Percentiles rank a stretch among this genome's conserved stretches.
Conservation (phyloP, 2,113 vertebrate genomes). For the Tychaedon coryphoeus region DNA sequence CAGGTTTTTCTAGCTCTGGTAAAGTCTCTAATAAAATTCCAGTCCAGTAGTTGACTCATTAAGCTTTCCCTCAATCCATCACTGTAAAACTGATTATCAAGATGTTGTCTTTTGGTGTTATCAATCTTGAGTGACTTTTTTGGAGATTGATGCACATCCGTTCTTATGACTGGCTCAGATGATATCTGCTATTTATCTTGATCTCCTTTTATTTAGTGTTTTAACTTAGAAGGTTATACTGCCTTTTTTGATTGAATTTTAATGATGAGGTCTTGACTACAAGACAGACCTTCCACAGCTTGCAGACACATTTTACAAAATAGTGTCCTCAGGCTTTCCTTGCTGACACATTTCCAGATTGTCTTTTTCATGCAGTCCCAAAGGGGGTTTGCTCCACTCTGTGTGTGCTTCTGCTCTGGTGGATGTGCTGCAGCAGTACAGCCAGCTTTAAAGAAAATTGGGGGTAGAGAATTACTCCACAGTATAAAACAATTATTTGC, state of each 20-base stretch:
- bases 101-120: constrained; percentile 81
- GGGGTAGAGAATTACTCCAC: neutral
- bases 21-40: constrained; percentile 64
- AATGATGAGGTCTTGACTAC: constrained; percentile 42
- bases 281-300: constrained; percentile 14
- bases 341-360: neutral
- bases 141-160: constrained; percentile 76
- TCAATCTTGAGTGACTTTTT: constrained; percentile 80
- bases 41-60: constrained; percentile 69
- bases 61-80: constrained; percentile 81
- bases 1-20: neutral
- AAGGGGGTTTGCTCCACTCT: neutral
- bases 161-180: constrained; percentile 74
- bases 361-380: neutral
- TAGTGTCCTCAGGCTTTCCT: neutral
- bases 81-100: constrained; percentile 85
- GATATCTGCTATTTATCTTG: constrained; percentile 86
- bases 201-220: constrained; percentile 82
- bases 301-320: constrained; percentile 4
- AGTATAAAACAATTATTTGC: neutral
- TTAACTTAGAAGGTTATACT: constrained; percentile 65
- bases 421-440: neutral
- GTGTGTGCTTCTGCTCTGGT: neutral
- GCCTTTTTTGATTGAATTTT: constrained; percentile 59
- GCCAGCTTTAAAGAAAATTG: neutral